phyloP scores from a whole-genome alignment of 2,797 vertebrate genomes.

The Alosa sapidissima region DNA sequence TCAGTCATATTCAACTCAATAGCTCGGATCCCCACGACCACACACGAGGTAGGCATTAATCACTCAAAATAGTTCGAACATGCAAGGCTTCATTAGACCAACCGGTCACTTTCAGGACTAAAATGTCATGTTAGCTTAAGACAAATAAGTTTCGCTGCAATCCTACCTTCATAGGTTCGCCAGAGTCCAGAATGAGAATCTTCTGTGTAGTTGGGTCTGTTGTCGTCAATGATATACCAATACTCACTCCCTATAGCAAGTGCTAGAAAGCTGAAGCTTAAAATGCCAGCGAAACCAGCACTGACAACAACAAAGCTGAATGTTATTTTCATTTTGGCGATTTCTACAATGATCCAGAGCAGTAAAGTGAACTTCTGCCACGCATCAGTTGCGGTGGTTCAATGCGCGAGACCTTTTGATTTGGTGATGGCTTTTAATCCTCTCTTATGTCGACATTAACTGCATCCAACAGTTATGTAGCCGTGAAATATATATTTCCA shows the following conservation, averaged over 20 bases:
- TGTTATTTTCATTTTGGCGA: slow-evolving; percentile 55
- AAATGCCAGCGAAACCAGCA: slow-evolving; percentile 69
- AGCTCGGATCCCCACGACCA: not conserved
- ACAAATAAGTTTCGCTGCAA: not conserved
- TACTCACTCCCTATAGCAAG: slow-evolving; percentile 75
- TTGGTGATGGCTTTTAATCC: not conserved
- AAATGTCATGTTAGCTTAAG: not conserved
- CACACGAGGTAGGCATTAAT: not conserved
- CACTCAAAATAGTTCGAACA: not conserved
- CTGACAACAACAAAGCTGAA: slow-evolving; percentile 65
- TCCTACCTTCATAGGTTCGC: slow-evolving; percentile 73
- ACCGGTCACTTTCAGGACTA: not conserved
- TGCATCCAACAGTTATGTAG: not conserved
- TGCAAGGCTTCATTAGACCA: not conserved
- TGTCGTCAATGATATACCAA: slow-evolving; percentile 79
- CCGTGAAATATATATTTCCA: not conserved
- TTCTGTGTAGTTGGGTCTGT: slow-evolving; percentile 58
- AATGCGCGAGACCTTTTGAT: not conserved
- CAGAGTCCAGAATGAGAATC: slow-evolving; percentile 77
- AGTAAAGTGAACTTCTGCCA: not conserved
- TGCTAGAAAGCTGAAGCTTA: slow-evolving; percentile 75
- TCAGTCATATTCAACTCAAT: too few relatives aligned
- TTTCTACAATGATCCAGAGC: not conserved
- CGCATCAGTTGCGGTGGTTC: not conserved
- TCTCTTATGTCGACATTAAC: not conserved